Percentiles rank a stretch among this genome's conserved stretches.
Conservation (phyloP, 2,888 invertebrate genomes). For the Dolichopus griseipennis region DNA sequence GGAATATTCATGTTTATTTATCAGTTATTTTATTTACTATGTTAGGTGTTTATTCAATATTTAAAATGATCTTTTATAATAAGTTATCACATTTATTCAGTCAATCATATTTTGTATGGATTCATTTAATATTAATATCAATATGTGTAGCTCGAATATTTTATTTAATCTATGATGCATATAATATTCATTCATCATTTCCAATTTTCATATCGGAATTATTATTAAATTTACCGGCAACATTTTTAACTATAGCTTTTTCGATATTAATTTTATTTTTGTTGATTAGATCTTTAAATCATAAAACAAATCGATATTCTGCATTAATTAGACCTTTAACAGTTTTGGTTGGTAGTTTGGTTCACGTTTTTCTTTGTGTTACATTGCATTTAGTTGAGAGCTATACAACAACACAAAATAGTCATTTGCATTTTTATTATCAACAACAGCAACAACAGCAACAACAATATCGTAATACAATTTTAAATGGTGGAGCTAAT, state of each 20-base stretch:
- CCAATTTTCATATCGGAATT: slow-evolving; percentile 72
- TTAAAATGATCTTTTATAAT: slow-evolving; percentile 78
- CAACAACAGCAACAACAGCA: slow-evolving; percentile 33
- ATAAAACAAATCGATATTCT: slow-evolving; percentile 61
- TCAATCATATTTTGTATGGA: slow-evolving; percentile 77
- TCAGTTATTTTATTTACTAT: slow-evolving; percentile 77
- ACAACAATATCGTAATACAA: slow-evolving; percentile 16
- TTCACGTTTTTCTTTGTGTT: slow-evolving; percentile 73
- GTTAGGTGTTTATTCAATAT: slow-evolving; percentile 73
- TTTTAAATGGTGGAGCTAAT: slow-evolving; percentile 29
- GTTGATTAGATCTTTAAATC: slow-evolving; percentile 67
- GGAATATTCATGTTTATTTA: slow-evolving; percentile 85
- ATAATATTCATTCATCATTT: slow-evolving; percentile 75
- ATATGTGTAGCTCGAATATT: slow-evolving; percentile 76
- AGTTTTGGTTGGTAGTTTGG: slow-evolving; percentile 65
- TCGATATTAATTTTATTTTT: slow-evolving; percentile 78
- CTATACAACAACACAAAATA: slow-evolving; percentile 39
- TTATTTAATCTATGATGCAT: slow-evolving; percentile 85
- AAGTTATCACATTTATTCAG: slow-evolving; percentile 78
- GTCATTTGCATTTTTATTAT: slow-evolving; percentile 32
- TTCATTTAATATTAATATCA: slow-evolving; percentile 72
- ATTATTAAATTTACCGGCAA: slow-evolving; percentile 74
- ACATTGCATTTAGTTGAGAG: slow-evolving; percentile 70
- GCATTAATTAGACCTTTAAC: slow-evolving; percentile 68
- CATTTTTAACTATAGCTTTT: slow-evolving; percentile 81